Base-by-base conservation (phyloP, 2,113 vertebrate genomes). In the Ascaphus truei region DNA sequence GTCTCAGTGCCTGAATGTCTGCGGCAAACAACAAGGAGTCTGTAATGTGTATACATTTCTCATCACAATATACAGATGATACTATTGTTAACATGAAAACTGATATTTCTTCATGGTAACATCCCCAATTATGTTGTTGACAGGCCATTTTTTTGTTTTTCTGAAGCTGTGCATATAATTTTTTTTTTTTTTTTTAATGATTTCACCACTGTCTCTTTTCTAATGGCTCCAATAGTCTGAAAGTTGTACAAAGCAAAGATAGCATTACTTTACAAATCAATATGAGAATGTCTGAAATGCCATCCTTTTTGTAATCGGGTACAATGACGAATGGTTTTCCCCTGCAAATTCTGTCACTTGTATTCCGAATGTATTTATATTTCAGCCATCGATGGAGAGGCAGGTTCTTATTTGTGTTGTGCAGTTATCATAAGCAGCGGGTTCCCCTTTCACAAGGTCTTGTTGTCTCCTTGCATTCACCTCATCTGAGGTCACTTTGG, bases 251-350 rank as follows among this genome's bases (percentile, higher is more conserved):
- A 84, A 76, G 68, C 4, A 2, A 53, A 76, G 85, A 88, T 82
- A 88, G 81, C 77, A 77, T 85, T 79, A 73, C 81, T 63, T 84
- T 84, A 84, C 76, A 80, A 84, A 79, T 86, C 76, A 78, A 78
- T 88, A 80, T 64, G 13, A 75, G 81, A 86, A 84, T 81, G 72
- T 74, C 77, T 75, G 74, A 72, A 80, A 78, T 86, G 79, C 53
- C 34, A 47, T 84, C 73, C 41, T 36, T 64, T 64, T 62, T 59
- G 30, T 41, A 59, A 77, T 48, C 4, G 53, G 56, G 20, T 15
- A 31, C 1, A 20, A 39, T 72, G 76, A 79, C 15, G 71, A 77
- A 73, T 71, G 2, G 47, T 67, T 76, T 64, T 36, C 60, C 62
- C 20, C 9, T 68, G 23, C 62, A 37, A 63, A 29, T 55, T 71